Evolutionary conservation across 2,888 invertebrate genomes (phyloP).

Genomic region (Abscondita cerata): DNA sequence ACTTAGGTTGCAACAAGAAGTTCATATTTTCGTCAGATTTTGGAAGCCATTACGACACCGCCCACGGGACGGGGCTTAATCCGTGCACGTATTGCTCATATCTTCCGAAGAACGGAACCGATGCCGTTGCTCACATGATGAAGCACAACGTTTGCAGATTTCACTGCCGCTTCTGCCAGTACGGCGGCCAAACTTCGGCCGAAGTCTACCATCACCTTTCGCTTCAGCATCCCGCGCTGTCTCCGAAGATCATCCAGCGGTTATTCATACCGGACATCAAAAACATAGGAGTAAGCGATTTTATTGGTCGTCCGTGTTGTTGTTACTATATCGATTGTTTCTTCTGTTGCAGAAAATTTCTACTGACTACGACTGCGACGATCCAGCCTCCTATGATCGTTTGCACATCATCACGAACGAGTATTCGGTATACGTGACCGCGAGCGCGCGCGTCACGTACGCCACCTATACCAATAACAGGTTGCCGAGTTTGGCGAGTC

Average conservation of each 20-base stretch:
- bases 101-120: background rate
- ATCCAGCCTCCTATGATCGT: background rate
- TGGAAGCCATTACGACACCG: slow-evolving; percentile 19
- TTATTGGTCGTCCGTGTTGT: no score
- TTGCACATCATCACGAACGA: slow-evolving; percentile 3
- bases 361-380: background rate
- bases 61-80: slow-evolving; percentile 4
- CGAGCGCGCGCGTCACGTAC: background rate
- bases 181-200: slow-evolving; percentile 52
- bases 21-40: slow-evolving; percentile 26
- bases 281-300: no score
- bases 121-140: slow-evolving; percentile 38
- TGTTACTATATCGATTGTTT: no score
- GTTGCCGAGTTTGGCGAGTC: no score
- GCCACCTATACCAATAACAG: background rate
- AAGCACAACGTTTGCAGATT: slow-evolving; percentile 58
- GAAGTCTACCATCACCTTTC: slow-evolving; percentile 62
- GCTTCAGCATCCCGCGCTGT: slow-evolving; percentile 55
- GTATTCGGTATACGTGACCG: slow-evolving; percentile 6
- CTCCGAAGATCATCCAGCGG: slow-evolving; percentile 54
- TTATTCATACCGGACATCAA: slow-evolving; percentile 26
- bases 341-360: slow-evolving; percentile 5
- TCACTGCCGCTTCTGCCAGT: slow-evolving; percentile 62
- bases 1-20: slow-evolving; percentile 22
- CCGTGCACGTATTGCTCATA: slow-evolving; percentile 14